Conservation (phyloP, 1,140 invertebrate species). For the Magallana angulata region DNA sequence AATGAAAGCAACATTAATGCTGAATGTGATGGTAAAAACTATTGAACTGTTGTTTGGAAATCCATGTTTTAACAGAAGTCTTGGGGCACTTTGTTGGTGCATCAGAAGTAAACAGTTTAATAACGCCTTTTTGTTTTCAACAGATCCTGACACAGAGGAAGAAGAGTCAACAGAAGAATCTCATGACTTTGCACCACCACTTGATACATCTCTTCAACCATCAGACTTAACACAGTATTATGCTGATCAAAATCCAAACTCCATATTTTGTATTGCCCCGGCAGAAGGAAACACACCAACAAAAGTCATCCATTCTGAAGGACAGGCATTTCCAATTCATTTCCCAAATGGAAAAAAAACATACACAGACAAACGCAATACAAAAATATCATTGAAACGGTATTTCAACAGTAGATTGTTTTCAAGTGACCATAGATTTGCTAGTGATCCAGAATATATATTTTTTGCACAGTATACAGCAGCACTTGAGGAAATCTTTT, state of each 20-base stretch:
- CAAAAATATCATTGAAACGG: constrained; percentile 49
- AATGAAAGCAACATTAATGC: neutral
- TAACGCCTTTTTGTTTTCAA: neutral
- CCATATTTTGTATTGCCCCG: constrained; percentile 37
- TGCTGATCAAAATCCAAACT: constrained; percentile 25
- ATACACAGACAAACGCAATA: constrained; percentile 45
- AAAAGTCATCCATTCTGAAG: constrained; percentile 17
- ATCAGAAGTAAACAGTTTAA: constrained; percentile 5
- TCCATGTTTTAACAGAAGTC: neutral
- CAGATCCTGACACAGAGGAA: constrained; percentile 37
- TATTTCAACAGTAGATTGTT: constrained; percentile 55
- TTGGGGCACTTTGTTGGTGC: neutral
- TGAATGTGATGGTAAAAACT: constrained; percentile 27
- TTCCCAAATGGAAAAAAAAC: constrained; percentile 46
- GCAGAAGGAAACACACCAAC: constrained; percentile 25
- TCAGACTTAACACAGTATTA: constrained; percentile 22
- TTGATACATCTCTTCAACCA: constrained; percentile 44
- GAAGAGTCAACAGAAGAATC: constrained; percentile 14
- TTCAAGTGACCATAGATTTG: constrained; percentile 29
- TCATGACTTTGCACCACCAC: constrained; percentile 3
- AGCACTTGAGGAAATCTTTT: constrained; percentile 28
- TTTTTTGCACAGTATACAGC: constrained; percentile 50
- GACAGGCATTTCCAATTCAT: constrained; percentile 34
- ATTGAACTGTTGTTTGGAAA: constrained; percentile 21
- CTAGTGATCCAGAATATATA: constrained; percentile 51